Evolutionary conservation across 2,113 vertebrate genomes (phyloP), one percentile per base, ranked within the genome.

Genomic region (Herpetotheres cachinnans): DNA sequence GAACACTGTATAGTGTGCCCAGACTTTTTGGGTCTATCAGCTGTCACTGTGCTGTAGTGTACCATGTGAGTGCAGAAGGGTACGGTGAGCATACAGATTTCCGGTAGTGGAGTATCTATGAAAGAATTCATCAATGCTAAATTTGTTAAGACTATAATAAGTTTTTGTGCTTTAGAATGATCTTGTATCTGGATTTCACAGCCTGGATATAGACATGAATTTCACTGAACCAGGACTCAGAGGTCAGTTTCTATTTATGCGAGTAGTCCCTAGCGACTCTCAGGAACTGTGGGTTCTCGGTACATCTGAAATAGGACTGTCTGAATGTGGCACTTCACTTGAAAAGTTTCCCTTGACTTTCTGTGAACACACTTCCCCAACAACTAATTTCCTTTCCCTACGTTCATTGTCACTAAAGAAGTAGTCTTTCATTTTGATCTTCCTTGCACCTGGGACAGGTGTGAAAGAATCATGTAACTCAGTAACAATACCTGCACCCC

Each of bases 211-310:
- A 76, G 44, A 36, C 44, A 32, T 47, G 62, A 65, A 30, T 94
- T 92, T 89, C 61, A 36, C 82, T 81, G 79, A 67, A 58, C 13
- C 47, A 71, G 74, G 66, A 67, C 50, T 83, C 62, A 59, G 84
- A 83, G 87, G 62, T 85, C 94, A 88, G 69, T 90, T 95, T 47
- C 89, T 87, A 83, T 95, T 97, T 96, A 66, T 88, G n/a, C 55
- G 72, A 30, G 0, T 59, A n/a, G 67, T 95, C 89, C 78, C 94
- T 34, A 67, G 74, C 77, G 93, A 93, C 78, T 86, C 49, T 55
- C 50, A 38, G 79, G 84, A 90, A 47, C 89, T 69, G 5, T 52
- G 62, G 71, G 76, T 93, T 96, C 91, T 62, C 74, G 73, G 56
- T n/a, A n/a, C 25, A 36, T 91, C 76, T 77, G 90, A 90, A 96